These are phyloP conservation scores for Dasysyrphus albostriatus DNA, from an alignment of 2,888 invertebrate species.

Conservation along the genomic window DNA sequence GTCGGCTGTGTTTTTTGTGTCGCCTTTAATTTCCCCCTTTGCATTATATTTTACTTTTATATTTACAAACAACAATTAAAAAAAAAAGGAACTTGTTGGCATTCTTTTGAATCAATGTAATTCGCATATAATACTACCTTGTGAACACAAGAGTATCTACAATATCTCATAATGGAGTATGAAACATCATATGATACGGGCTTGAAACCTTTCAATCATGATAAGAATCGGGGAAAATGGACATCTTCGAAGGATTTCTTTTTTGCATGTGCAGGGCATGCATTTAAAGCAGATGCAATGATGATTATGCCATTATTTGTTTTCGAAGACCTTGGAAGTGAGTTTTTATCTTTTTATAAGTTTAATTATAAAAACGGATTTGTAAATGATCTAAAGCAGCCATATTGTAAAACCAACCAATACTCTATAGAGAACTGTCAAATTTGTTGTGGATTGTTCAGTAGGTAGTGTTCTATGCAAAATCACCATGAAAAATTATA, in stretches of 20 bases:
- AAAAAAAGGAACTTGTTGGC: neutral
- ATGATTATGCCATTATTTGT: no score
- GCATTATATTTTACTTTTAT: neutral
- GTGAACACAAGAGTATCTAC: neutral
- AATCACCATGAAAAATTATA: no score
- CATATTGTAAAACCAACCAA: no score
- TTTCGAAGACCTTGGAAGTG: no score
- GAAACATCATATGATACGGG: slow-evolving; percentile 80
- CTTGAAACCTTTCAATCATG: slow-evolving; percentile 80
- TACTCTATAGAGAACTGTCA: no score
- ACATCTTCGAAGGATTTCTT: slow-evolving; percentile 90
- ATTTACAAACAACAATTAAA: neutral
- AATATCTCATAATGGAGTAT: slow-evolving; percentile 57
- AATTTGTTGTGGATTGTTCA: no score
- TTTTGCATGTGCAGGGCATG: slow-evolving; percentile 91
- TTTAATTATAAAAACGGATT: no score
- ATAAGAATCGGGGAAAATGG: slow-evolving; percentile 87
- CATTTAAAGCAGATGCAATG: slow-evolving; percentile 78
- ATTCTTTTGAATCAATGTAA: neutral
- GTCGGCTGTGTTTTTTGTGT: neutral
- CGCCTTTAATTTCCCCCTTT: neutral
- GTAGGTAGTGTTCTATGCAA: no score
- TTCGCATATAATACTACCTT: neutral
- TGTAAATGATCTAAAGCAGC: no score
- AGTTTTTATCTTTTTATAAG: no score